Conservation (phyloP, 2,888 invertebrate species). For the Baronia brevicornis region DNA sequence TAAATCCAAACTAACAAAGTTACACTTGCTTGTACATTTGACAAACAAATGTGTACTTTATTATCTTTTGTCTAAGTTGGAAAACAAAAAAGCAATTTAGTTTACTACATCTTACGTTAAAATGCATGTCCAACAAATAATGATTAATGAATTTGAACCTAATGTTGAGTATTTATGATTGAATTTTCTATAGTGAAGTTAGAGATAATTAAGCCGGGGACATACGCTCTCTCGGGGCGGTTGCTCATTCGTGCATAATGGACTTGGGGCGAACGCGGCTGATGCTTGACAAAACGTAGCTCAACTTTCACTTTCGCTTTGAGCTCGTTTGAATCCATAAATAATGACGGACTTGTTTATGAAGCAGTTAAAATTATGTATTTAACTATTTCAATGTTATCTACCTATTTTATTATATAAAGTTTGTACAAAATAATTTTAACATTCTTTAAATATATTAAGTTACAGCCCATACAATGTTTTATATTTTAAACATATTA, state of each 20-base stretch:
- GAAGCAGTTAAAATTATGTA: too few species aligned
- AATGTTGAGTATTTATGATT: constrained; percentile 26
- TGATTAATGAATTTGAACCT: constrained; percentile 34
- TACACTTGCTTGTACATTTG: constrained; percentile 20
- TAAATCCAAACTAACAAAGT: constrained; percentile 30
- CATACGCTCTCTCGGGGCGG: constrained; percentile 71
- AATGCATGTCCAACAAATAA: constrained; percentile 30
- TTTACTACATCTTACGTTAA: constrained; percentile 33
- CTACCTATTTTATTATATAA: too few species aligned
- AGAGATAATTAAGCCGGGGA: constrained; percentile 59
- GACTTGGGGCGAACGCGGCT: constrained; percentile 58
- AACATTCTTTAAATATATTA: too few species aligned
- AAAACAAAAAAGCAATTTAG: constrained; percentile 20
- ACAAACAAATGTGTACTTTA: constrained; percentile 25
- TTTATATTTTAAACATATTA: constrained; percentile 4
- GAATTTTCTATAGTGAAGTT: constrained; percentile 20
- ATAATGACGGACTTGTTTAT: constrained; percentile 27
- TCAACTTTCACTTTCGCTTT: constrained; percentile 67
- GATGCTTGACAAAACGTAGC: constrained; percentile 69
- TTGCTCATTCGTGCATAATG: constrained; percentile 74
- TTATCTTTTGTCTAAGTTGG: constrained; percentile 1
- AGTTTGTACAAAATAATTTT: too few species aligned
- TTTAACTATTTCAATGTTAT: too few species aligned
- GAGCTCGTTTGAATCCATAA: constrained; percentile 46
- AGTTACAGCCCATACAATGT: background rate